Base-by-base conservation (phyloP, 2,113 vertebrate species). In the Pelobates fuscus region DNA sequence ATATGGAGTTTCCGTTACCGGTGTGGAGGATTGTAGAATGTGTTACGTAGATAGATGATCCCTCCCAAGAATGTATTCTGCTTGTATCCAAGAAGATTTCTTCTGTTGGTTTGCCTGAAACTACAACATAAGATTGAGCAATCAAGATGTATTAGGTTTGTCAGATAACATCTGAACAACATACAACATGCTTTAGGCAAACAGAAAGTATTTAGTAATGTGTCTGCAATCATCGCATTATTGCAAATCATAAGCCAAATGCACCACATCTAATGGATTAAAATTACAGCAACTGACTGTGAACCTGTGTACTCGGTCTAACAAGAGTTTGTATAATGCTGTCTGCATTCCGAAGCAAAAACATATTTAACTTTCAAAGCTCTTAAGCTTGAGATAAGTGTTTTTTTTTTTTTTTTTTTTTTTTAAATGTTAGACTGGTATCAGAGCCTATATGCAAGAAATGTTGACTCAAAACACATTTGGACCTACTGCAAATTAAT, bases 61-160 rank as follows among this genome's bases (percentile, higher is more conserved):
- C 20, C 63, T 67, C 64, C 54, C 25, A 8, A 64, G 65, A 67
- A 67, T 77, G 41, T 60, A 49, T 29, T 62, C 32, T 62, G 32
- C 32, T 37, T 5, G 32, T 37, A 37, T 37, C 32, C 32, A 37
- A 37, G 32, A 37, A 37, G 10, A 5, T 49, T 49, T 61, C 46
- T 30, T 49, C 17, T 49, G 23, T 17, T 49, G 61, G 73, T 77
- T 20, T 68, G 37, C 57, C n/a, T 60, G 73, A 60, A 76, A 77
- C 73, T 68, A 77, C 64, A 77, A 77, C 73, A 77, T 20, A 77
- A 46, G 20, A 77, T 77, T 77, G 65, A 25, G 73, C 43, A 77
- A 77, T 41, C 25, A 25, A 61, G 54, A 67, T 73, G 60, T 41
- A 26, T 27, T 72, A 26, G 25, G 64, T 20, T 26, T 67, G 14